phyloP scores from a whole-genome alignment of 2,797 vertebrate species.

The Cyclura pinguis region DNA sequence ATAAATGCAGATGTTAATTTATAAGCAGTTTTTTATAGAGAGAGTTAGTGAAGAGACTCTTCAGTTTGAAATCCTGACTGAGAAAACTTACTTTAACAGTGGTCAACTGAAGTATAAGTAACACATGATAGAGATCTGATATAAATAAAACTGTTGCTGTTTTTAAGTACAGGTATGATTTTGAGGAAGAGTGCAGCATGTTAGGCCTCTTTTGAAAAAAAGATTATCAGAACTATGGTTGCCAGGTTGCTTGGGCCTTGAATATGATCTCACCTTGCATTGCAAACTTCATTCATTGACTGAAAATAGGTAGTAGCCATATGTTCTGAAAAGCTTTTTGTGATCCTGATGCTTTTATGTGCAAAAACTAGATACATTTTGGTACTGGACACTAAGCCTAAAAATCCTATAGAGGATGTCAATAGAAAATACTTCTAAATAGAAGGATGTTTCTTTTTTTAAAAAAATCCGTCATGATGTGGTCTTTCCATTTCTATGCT shows the following conservation, averaged over 20 bases:
- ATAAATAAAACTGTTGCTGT: background rate
- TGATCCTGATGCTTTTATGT: background rate
- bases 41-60: background rate
- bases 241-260: background rate
- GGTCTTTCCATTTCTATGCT: background rate
- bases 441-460: background rate
- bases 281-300: background rate
- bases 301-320: background rate
- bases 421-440: constrained; percentile 13
- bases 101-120: background rate
- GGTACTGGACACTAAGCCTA: background rate
- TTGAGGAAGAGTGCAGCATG: background rate
- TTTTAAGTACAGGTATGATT: background rate
- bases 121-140: background rate
- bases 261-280: background rate
- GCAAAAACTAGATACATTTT: background rate
- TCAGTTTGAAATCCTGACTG: constrained; percentile 3
- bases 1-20: background rate
- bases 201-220: background rate
- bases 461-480: constrained; percentile 37
- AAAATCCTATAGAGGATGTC: background rate
- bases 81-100: constrained; percentile 16
- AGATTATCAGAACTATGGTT: background rate
- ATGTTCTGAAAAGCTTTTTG: background rate
- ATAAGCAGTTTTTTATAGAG: background rate